Evolutionary conservation across 2,888 invertebrate genomes (phyloP), one percentile per base, ranked within the genome.

Genomic region (Hirtodrosophila histrioides): DNA sequence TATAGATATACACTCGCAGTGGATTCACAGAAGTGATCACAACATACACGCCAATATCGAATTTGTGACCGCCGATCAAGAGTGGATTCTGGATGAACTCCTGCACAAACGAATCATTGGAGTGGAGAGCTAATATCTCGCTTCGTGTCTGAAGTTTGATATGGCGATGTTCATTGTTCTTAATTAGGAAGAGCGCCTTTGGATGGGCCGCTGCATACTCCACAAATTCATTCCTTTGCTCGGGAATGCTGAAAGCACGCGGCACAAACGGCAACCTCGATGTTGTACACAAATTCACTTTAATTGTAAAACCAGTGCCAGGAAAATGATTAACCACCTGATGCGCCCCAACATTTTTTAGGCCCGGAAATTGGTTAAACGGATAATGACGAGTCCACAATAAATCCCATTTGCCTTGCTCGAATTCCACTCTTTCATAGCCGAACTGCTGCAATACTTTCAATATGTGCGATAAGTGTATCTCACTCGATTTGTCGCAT

Each of bases 331-430:
- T 99, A 0, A 99, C 95, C 90, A 93, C 94, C 90, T 98, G 97
- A 89, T 96, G 93, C 0, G 94, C 92, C 76, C 94, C 93, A 8
- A 98, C 91, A 66, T 93, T 93, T 61, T 92, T 93, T 33, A 96
- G 86, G 43, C 91, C 87, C 5, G 88, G 61, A 40, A 90, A 65
- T 9, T 60, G 57, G 0, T 80, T 65, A 86, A 98, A 98, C 0
- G 98, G 98, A 90, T 97, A 98, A 84, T 97, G 97, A 90, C 98
- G 97, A 0, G 98, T 95, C 99, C 99, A 99, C 8, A 99, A 92
- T 0, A 99, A 92, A 89, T 95, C 94, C 98, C 98, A 99, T 0
- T 43, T 35, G 3, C 94, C 92, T 1, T 93, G 92, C 1, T 95
- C 93, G 0, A 93, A 92, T 7, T 91, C 91, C 0, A 92, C 93